phyloP scores from a whole-genome alignment of 2,113 vertebrate species.

The Gila orcuttii region DNA sequence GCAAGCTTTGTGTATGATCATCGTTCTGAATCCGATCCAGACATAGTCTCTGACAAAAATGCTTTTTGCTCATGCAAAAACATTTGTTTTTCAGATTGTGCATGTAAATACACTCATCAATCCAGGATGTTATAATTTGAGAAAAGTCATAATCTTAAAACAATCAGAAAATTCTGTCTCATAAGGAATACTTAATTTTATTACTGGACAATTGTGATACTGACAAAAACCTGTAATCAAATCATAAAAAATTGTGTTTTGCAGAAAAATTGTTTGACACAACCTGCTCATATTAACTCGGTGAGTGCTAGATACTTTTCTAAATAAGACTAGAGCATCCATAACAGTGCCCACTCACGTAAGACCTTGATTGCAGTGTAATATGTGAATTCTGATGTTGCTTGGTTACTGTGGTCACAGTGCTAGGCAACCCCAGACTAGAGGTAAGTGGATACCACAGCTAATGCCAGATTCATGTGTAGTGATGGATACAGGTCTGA shows the following conservation, averaged over 20 bases:
- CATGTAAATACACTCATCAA: not conserved
- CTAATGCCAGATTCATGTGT: slow-evolving; percentile 9
- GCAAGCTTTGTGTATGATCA: too few species aligned
- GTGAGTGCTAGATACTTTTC: not conserved
- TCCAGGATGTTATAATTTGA: not conserved
- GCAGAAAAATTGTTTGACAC: not conserved
- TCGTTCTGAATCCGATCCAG: too few species aligned
- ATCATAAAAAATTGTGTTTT: not conserved
- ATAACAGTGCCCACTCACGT: slow-evolving; percentile 28
- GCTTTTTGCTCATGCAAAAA: not conserved
- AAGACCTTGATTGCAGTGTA: slow-evolving; percentile 30
- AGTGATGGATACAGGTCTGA: not conserved
- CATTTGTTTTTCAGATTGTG: not conserved
- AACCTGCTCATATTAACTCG: slow-evolving; percentile 16
- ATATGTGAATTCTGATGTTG: slow-evolving; percentile 51
- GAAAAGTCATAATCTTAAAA: not conserved
- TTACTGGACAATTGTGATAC: not conserved
- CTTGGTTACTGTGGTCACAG: slow-evolving; percentile 49
- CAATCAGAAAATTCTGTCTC: not conserved
- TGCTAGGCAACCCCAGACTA: slow-evolving; percentile 49
- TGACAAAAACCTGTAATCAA: not conserved
- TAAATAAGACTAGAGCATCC: not conserved
- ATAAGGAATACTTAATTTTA: not conserved
- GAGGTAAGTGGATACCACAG: slow-evolving; percentile 8
- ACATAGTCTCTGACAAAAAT: too few species aligned